Percentiles rank a stretch among this genome's conserved stretches.
phyloP scores from a whole-genome alignment of 1,140 invertebrate genomes.

The Bilobella aurantiaca region DNA sequence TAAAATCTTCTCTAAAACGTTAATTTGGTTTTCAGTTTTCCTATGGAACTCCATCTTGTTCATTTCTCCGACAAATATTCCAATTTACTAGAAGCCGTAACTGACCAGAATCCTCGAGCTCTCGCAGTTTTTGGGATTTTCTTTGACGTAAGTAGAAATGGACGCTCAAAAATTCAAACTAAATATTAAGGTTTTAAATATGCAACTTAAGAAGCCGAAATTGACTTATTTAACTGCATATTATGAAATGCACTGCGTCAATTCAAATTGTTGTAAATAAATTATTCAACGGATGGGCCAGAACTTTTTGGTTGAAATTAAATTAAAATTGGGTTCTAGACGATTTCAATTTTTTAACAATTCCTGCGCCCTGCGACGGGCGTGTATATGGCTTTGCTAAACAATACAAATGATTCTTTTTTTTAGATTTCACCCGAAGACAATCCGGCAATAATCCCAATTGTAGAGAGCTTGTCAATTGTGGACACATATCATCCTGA shows the following conservation, averaged over 20 bases:
- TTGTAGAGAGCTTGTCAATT: constrained; percentile 34
- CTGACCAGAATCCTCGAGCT: constrained; percentile 41
- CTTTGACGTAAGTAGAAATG: constrained; percentile 42
- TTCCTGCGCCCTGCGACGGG: too few relatives aligned
- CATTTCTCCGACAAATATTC: constrained; percentile 43
- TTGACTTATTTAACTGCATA: too few relatives aligned
- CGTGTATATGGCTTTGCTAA: too few relatives aligned
- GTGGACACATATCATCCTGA: constrained; percentile 19
- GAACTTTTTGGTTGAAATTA: too few relatives aligned
- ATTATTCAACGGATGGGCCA: too few relatives aligned
- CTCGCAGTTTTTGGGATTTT: constrained; percentile 46
- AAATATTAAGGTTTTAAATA: neutral
- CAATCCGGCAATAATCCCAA: constrained; percentile 36
- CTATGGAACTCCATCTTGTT: constrained; percentile 43
- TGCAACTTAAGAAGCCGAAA: too few relatives aligned
- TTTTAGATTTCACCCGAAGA: constrained; percentile 34
- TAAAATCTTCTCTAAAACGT: neutral
- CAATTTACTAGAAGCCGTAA: constrained; percentile 39
- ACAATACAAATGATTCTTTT: neutral
- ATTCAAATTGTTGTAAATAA: too few relatives aligned
- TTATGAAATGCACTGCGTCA: too few relatives aligned
- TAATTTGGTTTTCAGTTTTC: constrained; percentile 16
- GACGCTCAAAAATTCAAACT: neutral
- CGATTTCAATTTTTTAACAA: too few relatives aligned
- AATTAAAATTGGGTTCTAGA: too few relatives aligned